These are phyloP conservation scores for Cyprinella venusta DNA, from an alignment of 2,797 vertebrate species.

Conservation along the genomic window DNA sequence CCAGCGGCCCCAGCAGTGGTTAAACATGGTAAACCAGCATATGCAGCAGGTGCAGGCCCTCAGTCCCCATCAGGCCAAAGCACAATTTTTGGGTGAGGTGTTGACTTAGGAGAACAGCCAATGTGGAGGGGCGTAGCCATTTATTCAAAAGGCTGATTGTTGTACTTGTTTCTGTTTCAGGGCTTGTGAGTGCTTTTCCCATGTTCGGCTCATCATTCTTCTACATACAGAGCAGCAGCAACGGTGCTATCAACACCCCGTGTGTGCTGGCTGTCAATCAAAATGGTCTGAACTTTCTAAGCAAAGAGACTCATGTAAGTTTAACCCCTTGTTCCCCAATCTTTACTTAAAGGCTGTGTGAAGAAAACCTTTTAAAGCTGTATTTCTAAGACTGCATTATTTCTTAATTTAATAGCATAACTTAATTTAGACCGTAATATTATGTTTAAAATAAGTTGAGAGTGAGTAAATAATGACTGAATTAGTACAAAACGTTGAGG, in stretches of 20 bases:
- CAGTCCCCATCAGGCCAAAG: conserved; percentile 92
- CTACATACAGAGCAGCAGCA: conserved; percentile 95
- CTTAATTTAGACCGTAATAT: not conserved
- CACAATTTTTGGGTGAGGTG: conserved; percentile 92
- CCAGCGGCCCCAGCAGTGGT: conserved; percentile 84
- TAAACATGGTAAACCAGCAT: conserved; percentile 86
- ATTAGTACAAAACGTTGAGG: not conserved
- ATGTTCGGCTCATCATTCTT: conserved; percentile 98
- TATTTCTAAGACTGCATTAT: not conserved
- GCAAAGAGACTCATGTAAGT: conserved; percentile 91
- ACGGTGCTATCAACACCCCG: conserved; percentile 82
- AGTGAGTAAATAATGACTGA: not conserved
- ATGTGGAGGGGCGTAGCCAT: not conserved
- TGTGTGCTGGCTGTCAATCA: conserved; percentile 94
- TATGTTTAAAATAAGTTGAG: not conserved
- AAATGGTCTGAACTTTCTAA: conserved; percentile 93
- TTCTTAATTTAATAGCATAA: not conserved
- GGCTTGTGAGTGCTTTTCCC: conserved; percentile 91
- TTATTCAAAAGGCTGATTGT: conserved; percentile 8
- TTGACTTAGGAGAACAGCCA: conserved; percentile 2
- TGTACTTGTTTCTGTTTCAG: conserved; percentile 69
- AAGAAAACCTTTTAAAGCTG: not conserved
- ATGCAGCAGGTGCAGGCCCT: conserved; percentile 90
- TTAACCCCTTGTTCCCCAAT: not conserved
- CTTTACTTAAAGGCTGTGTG: no score